phyloP scores from a whole-genome alignment of 2,797 vertebrate genomes.

The Eutrigla gurnardus region DNA sequence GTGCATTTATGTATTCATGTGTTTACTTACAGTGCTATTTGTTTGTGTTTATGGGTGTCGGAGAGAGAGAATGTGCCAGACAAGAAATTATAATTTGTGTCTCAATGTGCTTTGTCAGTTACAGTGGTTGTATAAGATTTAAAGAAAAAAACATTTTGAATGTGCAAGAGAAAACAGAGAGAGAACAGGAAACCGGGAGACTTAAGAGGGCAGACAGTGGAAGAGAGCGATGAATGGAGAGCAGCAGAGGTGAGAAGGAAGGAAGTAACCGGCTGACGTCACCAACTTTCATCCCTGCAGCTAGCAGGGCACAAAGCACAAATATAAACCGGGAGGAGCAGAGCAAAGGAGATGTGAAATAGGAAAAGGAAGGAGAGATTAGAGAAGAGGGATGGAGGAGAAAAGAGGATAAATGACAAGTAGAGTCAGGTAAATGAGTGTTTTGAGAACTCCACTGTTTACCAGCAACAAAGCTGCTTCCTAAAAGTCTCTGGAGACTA shows the following conservation, averaged over 20 bases:
- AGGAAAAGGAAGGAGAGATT: slow-evolving; percentile 43
- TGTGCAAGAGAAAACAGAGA: slow-evolving; percentile 10
- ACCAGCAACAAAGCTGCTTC: slow-evolving; percentile 61
- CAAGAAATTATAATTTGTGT: slow-evolving; percentile 2
- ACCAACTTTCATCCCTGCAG: slow-evolving; percentile 52
- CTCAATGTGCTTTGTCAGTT: slow-evolving; percentile 28
- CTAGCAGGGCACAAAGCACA: slow-evolving; percentile 27
- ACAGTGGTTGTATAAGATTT: slow-evolving; percentile 17
- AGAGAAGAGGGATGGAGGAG: slow-evolving; percentile 29
- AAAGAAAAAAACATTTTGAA: background rate
- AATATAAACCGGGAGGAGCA: slow-evolving; percentile 41
- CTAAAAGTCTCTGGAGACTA: slow-evolving; percentile 27
- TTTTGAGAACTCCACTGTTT: slow-evolving; percentile 59
- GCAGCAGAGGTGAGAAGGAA: slow-evolving; percentile 17
- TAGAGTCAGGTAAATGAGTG: slow-evolving; percentile 38
- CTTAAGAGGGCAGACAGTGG: slow-evolving; percentile 11
- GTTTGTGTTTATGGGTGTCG: background rate
- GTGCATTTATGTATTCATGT: slow-evolving; percentile 2
- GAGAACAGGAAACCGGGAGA: slow-evolving; percentile 13
- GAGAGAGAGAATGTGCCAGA: background rate
- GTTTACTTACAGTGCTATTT: slow-evolving; percentile 25
- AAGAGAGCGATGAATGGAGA: slow-evolving; percentile 24
- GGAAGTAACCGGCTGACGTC: slow-evolving; percentile 4
- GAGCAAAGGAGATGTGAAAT: slow-evolving; percentile 36
- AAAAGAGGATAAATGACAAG: slow-evolving; percentile 46